Evolutionary conservation across 2,888 invertebrate species (phyloP), one percentile per base, ranked within the genome.

Genomic region (Drosophila algonquin): DNA sequence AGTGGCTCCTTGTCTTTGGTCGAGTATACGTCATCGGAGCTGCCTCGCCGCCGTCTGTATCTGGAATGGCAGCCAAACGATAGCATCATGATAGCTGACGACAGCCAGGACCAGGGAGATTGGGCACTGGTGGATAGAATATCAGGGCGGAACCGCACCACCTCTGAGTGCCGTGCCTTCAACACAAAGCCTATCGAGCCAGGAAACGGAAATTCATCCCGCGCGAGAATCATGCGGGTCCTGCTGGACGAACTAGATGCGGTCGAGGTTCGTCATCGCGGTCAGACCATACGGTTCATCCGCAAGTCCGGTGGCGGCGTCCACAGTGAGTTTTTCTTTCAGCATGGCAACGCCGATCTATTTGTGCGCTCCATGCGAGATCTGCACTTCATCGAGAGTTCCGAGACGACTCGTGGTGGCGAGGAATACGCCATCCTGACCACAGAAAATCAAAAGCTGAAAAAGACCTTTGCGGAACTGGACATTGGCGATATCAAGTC

Each of bases 21-120:
- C 32, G 91, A 91, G 58, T 91, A 91, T 73, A 75, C 12, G 8
- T 21, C 56, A 9, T n/a, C 56, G 12, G 70, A 73, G n/a, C 92
- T 93, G 24, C 76, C 87, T 0, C 80, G 81, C 59, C 92, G 92
- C 79, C 93, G 93, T n/a, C 94, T 94, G 73, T 94, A 94, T 77
- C 94, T 97, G 60, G 97, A 97, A 91, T 97, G 97, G 97, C 95
- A 95, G 89, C 96, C 96, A 0, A 95, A 95, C 71, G 96, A 97
- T 90, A 91, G 90, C 64, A 92, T 92, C n/a, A 93, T 96, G 75
- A 96, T 97, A 14, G 94, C 94, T 9, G 96, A 96, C 79, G 96
- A 96, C 78, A 94, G 94, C 1, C 96, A 96, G 85, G 96, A 96
- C 89, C 96, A 96, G 87, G 97, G 96, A 88, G 92, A 92, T 32